phyloP scores from a whole-genome alignment of 2,888 invertebrate genomes.

The Neocrepidodera transversa region DNA sequence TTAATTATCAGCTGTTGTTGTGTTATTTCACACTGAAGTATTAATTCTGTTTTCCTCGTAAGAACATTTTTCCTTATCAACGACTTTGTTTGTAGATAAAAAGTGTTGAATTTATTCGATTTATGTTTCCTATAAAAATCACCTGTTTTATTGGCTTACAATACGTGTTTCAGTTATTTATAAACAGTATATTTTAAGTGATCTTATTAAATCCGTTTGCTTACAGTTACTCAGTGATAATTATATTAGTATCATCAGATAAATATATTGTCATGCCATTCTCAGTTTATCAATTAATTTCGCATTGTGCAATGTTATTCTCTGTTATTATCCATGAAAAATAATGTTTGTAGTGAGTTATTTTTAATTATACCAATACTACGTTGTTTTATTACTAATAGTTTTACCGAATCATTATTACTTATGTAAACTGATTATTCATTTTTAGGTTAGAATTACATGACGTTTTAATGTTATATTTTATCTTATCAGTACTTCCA shows the following conservation, averaged over 20 bases:
- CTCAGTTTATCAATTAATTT: neutral
- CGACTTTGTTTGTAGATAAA: too few species aligned
- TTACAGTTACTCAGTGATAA: neutral
- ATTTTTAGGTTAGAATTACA: too few species aligned
- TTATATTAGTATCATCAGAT: neutral
- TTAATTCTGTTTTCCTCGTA: too few species aligned
- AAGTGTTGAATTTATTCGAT: too few species aligned
- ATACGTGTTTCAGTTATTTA: conserved; percentile 1
- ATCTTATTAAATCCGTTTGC: too few species aligned
- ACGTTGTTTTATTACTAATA: neutral
- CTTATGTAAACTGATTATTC: too few species aligned
- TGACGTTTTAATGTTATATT: neutral
- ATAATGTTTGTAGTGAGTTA: conserved; percentile 18
- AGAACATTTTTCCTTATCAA: too few species aligned
- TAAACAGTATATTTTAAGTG: neutral
- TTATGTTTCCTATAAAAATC: neutral
- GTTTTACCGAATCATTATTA: neutral
- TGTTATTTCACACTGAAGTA: too few species aligned
- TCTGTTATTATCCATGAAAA: conserved; percentile 14
- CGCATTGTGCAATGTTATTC: neutral
- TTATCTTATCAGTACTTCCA: neutral
- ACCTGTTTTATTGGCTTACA: neutral
- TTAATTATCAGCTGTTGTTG: too few species aligned
- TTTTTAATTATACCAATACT: neutral
- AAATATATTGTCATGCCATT: too few species aligned